Evolutionary conservation across 2,797 vertebrate genomes (phyloP), one percentile per base, ranked within the genome.

Genomic region (Notoglanidium macrostoma): DNA sequence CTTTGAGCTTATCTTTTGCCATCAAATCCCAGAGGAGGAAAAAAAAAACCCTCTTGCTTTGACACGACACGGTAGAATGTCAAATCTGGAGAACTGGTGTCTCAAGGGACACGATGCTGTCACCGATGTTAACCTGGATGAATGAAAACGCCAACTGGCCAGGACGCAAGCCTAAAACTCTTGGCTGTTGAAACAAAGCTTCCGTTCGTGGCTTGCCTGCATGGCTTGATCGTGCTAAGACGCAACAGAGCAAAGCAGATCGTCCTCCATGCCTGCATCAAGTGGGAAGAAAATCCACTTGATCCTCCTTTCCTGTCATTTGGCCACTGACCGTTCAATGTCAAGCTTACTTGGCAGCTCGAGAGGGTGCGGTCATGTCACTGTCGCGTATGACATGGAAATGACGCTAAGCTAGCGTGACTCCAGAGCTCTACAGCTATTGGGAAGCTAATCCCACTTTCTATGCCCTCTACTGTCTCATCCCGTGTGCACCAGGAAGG

Each of bases 401-500:
- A 92, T 92, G 90, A 85, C 21, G 40, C 87, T 94, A 93, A 94
- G 90, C 92, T 86, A 77, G 86, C 88, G 21, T 85, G 87, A 93
- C 93, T 92, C 90, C 87, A 87, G 89, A 90, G 80, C 87, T 82
- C 72, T 51, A 70, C 91, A 72, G 88, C 88, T 54, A 88, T 91
- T 92, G 86, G 86, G 90, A 90, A 92, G 83, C 89, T 94, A 92
- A 94, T 94, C 94, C 91, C 89, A 90, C 90, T 92, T 88, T 68
- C 81, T 89, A 90, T 88, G 88, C 76, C 83, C 88, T 87, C 88
- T 72, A 63, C 84, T 77, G 88, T 81, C 86, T 87, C 89, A 87
- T 92, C 92, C 91, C 86, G n/a, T 90, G 90, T 90, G 88, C 89
- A 89, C 88, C 86, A 87, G 78, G 61, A 89, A 91, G 90, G 84